phyloP scores from a whole-genome alignment of 2,797 vertebrate species.

The Buphagus erythrorhynchus region DNA sequence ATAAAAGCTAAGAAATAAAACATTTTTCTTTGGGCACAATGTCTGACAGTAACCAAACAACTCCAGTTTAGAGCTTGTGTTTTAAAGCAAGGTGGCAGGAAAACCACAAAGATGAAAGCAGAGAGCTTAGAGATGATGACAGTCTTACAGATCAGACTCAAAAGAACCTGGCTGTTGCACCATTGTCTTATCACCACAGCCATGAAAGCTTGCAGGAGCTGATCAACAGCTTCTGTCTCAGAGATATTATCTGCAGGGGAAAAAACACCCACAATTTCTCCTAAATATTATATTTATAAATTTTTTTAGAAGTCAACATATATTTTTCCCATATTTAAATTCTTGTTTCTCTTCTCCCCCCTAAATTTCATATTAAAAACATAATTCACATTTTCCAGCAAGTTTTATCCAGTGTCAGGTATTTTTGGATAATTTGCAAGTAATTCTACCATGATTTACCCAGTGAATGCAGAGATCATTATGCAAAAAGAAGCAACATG shows the following conservation, averaged over 20 bases:
- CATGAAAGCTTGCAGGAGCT: neutral
- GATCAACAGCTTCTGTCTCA: neutral
- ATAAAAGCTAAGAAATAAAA: neutral
- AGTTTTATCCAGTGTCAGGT: neutral
- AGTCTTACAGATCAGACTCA: neutral
- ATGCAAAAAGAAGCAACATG: neutral
- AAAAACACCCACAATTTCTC: neutral
- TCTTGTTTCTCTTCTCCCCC: neutral
- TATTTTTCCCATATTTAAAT: neutral
- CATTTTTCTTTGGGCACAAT: neutral
- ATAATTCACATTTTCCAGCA: neutral
- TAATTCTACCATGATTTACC: neutral
- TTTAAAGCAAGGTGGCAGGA: slow-evolving; percentile 5
- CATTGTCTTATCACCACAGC: neutral
- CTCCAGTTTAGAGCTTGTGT: neutral
- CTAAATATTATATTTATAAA: neutral
- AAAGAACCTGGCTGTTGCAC: neutral
- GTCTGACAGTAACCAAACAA: neutral
- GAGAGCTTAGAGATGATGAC: neutral
- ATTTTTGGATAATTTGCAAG: neutral
- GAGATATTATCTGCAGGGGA: neutral
- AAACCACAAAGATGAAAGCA: neutral
- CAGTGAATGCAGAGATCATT: neutral
- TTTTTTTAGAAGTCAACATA: neutral
- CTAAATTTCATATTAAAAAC: neutral